phyloP scores from a whole-genome alignment of 2,888 invertebrate species.

The Muschampia plurimacula region DNA sequence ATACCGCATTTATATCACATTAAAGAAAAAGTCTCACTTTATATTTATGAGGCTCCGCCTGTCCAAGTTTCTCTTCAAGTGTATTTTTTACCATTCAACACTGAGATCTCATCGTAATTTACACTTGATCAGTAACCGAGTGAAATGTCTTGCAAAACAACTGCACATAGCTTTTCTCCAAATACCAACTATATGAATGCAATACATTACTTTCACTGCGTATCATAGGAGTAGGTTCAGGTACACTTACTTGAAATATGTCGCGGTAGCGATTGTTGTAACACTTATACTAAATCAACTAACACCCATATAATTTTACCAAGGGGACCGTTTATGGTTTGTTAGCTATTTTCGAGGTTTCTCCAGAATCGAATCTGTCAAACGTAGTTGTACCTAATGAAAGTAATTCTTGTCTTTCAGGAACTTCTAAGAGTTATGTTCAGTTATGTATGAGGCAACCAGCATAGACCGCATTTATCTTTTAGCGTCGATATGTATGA shows the following conservation, averaged over 20 bases:
- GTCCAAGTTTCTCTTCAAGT: slow-evolving; percentile 21
- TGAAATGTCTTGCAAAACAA: slow-evolving; percentile 14
- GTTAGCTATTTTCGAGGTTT: not conserved
- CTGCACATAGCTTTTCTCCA: not conserved
- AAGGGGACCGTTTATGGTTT: not conserved
- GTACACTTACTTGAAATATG: slow-evolving; percentile 9
- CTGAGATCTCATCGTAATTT: slow-evolving; percentile 11
- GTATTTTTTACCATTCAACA: slow-evolving; percentile 15
- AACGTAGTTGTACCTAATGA: no score
- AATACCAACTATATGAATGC: not conserved
- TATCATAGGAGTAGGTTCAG: slow-evolving; percentile 11
- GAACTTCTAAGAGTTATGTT: no score
- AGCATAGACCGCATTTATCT: no score
- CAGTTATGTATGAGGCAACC: no score
- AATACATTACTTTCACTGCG: not conserved
- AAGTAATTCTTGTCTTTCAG: not conserved
- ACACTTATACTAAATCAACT: slow-evolving; percentile 5
- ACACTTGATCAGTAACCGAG: slow-evolving; percentile 8
- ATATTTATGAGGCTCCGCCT: slow-evolving; percentile 31
- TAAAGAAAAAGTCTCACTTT: slow-evolving; percentile 5
- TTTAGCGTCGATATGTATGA: no score
- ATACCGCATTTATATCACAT: no score
- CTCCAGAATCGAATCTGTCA: not conserved
- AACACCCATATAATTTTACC: not conserved
- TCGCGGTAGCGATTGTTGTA: slow-evolving; percentile 12